Base-by-base conservation (phyloP, 2,888 invertebrate genomes). In the Steromphala cineraria region DNA sequence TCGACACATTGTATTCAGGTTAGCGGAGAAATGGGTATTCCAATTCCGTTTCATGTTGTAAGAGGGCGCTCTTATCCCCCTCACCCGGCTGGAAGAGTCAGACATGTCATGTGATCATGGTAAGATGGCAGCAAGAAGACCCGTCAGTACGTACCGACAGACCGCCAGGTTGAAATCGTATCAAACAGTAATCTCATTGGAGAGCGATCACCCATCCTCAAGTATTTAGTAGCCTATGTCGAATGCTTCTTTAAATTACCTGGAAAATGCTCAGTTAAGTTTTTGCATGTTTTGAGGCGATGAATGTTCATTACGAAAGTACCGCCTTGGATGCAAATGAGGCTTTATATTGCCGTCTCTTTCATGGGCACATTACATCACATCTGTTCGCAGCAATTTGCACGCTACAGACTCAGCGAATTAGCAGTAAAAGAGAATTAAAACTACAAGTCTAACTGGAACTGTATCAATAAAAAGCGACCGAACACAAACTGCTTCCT, bases 241-340 rank as follows among this genome's bases (percentile, higher is more conserved):
- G 28, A 10, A 36, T n/a, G 71, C 71, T 28, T 71, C 40, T 71
- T 71, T 19, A 71, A 71, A 71, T 71, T 71, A 71, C 71, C 71
- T 71, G 71, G 28, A 40, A 71, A 31, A 28, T 71, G 21, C 19
- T 71, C 36, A 10, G 10, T 71, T 24, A 36, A 21, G 28, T 36
- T 36, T 71, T 71, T 71, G 28, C 36, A 71, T 19, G 36, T 21
- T 56, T 36, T 4, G 40, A 71, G 71, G 36, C 40, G 31, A 19
- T 17, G 3, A 17, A 71, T 36, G 19, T 36, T 40, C 71, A 19
- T 71, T 71, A 36, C 71, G 10, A 13, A 31, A 36, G 28, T 71
- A 24, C 71, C 19, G 71, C 71, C 31, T 71, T 71, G 71, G 36
- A 71, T 71, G 19, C 71, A 36, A 71, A 71, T 71, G 28, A 71